Percentiles rank a stretch among this genome's conserved stretches.
These are phyloP conservation scores for Pagetopsis macropterus DNA, from an alignment of 2,797 vertebrate species.

Conservation along the genomic window DNA sequence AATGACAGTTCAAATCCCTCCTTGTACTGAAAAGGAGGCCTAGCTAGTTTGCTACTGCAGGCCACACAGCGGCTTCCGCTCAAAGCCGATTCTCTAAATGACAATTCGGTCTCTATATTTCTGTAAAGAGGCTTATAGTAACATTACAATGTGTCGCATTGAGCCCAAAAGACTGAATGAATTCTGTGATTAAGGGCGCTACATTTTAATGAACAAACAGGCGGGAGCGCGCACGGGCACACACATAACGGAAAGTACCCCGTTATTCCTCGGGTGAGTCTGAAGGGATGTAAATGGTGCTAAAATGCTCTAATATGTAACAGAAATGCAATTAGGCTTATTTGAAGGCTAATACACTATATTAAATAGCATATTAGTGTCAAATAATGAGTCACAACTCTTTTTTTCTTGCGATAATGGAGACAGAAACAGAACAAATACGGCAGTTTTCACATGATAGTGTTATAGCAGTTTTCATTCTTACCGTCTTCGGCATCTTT, in stretches of 20 bases:
- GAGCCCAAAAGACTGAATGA: not conserved
- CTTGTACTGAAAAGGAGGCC: conserved; percentile 47
- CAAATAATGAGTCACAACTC: not conserved
- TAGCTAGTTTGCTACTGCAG: conserved; percentile 52
- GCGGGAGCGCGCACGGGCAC: conserved; percentile 69
- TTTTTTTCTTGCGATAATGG: not conserved
- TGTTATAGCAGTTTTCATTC: conserved; percentile 30
- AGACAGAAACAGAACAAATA: not conserved
- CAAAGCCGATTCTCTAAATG: not conserved
- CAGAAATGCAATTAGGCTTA: not conserved
- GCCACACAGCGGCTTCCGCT: conserved; percentile 54
- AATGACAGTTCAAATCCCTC: conserved; percentile 60
- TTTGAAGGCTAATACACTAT: not conserved
- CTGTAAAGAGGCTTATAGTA: not conserved
- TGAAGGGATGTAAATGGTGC: conserved; percentile 27
- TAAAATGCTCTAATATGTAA: not conserved
- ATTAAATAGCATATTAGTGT: not conserved
- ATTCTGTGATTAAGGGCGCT: conserved; percentile 54
- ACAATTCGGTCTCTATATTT: not conserved
- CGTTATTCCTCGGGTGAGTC: conserved; percentile 15
- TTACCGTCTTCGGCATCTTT: conserved; percentile 88
- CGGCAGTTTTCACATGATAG: conserved; percentile 3
- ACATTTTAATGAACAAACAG: conserved; percentile 49
- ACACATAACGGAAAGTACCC: conserved; percentile 75
- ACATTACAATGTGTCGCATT: rapidly evolving